Evolutionary conservation across 2,888 invertebrate species (phyloP), one percentile per base, ranked within the genome.

Genomic region (Dryomyza anilis): DNA sequence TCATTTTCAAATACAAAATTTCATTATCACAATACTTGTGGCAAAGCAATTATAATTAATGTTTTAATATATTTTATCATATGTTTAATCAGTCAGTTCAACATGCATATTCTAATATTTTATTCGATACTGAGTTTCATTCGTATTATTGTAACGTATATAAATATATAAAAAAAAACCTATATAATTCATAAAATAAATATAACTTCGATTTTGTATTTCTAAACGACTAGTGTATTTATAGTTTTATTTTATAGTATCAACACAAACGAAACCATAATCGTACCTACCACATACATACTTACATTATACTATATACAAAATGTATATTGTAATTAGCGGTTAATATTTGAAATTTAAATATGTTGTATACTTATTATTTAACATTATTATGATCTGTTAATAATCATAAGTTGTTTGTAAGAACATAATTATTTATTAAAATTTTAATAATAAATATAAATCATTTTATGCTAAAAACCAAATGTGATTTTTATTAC

Each of bases 401-500:
- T 56, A 46, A 52, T 29, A 39, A 14, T 50, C 36, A 64, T 67
- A 61, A 67, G 61, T 67, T 67, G 64, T 64, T 67, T 67, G 64
- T 67, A 67, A 58, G 67, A 64, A 61, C 48, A 55, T 58, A 29
- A 63, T 63, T 56, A 55, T 66, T 64, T 60, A 60, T 61, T 59
- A 46, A 67, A 56, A 56, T 43, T 67, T 50, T 45, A 56, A 67
- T 64, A 61, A 61, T 53, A 59, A 59, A 67, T 67, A 64, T 63
- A 67, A 64, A 52, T 64, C 64, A 67, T 67, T 67, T 64, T 48
- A 61, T 62, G 67, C 67, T 67, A 67, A 61, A 67, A 36, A 45
- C 14, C 2, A 33, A 36, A 8, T 21, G n/a, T n/a, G n/a, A n/a
- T n/a, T n/a, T n/a, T n/a, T n/a, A n/a, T n/a, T n/a, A n/a, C n/a